These are phyloP conservation scores for Chalcis sispes DNA, from an alignment of 2,888 invertebrate genomes.

Conservation along the genomic window DNA sequence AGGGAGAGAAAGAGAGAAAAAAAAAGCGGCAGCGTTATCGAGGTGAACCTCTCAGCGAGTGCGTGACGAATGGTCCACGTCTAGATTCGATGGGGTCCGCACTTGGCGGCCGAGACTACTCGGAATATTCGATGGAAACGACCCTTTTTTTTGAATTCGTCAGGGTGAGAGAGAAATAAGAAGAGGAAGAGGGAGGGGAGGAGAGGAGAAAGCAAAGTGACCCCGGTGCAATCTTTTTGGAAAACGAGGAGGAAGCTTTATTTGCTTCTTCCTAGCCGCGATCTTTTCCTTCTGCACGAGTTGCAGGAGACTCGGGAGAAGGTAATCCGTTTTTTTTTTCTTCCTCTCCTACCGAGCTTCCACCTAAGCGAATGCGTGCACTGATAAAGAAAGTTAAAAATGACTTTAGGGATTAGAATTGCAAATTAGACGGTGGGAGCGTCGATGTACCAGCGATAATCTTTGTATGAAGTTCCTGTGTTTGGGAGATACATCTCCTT, in stretches of 20 bases:
- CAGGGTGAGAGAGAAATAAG: slow-evolving; percentile 11
- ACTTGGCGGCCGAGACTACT: slow-evolving; percentile 50
- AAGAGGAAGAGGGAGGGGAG: slow-evolving; percentile 2
- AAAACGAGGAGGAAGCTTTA: slow-evolving; percentile 47
- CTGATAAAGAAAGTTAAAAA: slow-evolving; percentile 53
- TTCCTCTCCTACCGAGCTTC: slow-evolving; percentile 52
- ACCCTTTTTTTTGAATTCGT: slow-evolving; percentile 62
- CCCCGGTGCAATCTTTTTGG: slow-evolving; percentile 52
- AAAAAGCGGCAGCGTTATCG: slow-evolving; percentile 69
- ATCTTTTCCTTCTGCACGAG: too few species aligned
- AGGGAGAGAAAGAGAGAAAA: slow-evolving; percentile 52
- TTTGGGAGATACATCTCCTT: slow-evolving; percentile 26
- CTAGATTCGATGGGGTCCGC: slow-evolving; percentile 67
- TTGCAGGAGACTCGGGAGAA: too few species aligned
- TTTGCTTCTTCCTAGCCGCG: slow-evolving; percentile 42
- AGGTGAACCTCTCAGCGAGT: slow-evolving; percentile 73
- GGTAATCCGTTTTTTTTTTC: slow-evolving; percentile 57
- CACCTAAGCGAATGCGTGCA: too few species aligned
- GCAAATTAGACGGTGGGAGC: slow-evolving; percentile 35
- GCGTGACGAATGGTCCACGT: slow-evolving; percentile 75
- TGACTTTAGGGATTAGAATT: slow-evolving; percentile 43
- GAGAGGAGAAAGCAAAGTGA: slow-evolving; percentile 13
- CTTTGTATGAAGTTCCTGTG: slow-evolving; percentile 12
- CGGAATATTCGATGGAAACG: slow-evolving; percentile 70
- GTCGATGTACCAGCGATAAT: slow-evolving; percentile 35